Conservation (phyloP, 2,888 invertebrate species). For the Rhyacophila evoluta region DNA sequence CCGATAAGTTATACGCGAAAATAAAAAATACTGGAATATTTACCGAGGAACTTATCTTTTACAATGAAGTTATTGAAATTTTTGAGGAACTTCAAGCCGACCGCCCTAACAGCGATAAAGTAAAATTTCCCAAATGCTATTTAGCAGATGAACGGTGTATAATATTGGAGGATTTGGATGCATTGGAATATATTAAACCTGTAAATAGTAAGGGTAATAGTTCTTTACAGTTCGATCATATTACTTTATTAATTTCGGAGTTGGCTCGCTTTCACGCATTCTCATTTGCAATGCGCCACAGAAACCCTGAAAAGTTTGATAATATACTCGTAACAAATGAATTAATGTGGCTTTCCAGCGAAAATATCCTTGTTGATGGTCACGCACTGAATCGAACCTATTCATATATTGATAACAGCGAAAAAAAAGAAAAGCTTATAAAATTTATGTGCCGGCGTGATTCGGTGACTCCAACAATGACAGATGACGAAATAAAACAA, state of each 20-base stretch:
- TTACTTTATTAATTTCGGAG: slow-evolving; percentile 56
- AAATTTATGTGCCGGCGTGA: too few species aligned
- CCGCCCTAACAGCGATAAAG: slow-evolving; percentile 32
- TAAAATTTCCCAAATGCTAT: slow-evolving; percentile 39
- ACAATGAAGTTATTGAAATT: slow-evolving; percentile 37
- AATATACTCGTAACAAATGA: too few species aligned
- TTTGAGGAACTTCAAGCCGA: slow-evolving; percentile 43
- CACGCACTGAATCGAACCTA: too few species aligned
- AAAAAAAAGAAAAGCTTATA: too few species aligned
- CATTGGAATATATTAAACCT: slow-evolving; percentile 37
- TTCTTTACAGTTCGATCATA: slow-evolving; percentile 57
- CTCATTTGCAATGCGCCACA: slow-evolving; percentile 57
- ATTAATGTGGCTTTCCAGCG: too few species aligned
- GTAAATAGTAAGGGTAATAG: slow-evolving; percentile 38
- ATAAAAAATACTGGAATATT: slow-evolving; percentile 14
- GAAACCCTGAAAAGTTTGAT: slow-evolving; percentile 56
- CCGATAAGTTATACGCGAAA: slow-evolving; percentile 41
- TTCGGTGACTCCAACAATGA: too few species aligned
- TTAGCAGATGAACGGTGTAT: slow-evolving; percentile 31
- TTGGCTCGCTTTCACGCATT: slow-evolving; percentile 58
- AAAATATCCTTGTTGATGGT: too few species aligned
- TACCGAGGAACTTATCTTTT: slow-evolving; percentile 40
- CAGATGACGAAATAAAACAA: slow-evolving; percentile 42
- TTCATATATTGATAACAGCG: too few species aligned
- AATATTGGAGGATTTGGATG: slow-evolving; percentile 56